Base-by-base conservation (phyloP, 2,113 vertebrate genomes). In the Perognathus longimembris region DNA sequence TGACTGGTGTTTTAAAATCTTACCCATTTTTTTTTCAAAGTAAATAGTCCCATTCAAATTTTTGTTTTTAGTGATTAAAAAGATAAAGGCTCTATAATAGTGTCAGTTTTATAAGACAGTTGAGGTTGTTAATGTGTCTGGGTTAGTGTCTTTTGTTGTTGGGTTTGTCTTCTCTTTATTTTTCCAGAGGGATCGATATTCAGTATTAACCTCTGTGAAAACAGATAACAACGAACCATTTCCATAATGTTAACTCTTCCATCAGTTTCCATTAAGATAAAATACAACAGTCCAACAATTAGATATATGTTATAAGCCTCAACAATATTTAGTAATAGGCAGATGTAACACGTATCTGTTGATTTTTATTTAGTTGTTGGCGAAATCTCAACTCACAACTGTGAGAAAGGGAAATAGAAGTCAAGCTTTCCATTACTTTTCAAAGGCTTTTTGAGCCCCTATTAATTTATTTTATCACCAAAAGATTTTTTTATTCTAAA, bases 1-100 rank as follows among this genome's bases (percentile, higher is more conserved):
- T 76, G 22, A 6, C 54, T 61, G 12, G 36, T 10, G 18, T 54
- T 78, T 95, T 87, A 85, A 89, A 78, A 84, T 79, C 24, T 21
- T 85, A 42, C 73, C 34, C 2, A 40, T 85, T 77, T 89, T 92
- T 89, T 84, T 73, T 88, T 21, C 5, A 28, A 70, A n/a, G 88
- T 84, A 88, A 80, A 85, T 40, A 67, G 12, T 63, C 6, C 4
- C 61, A 70, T 76, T 89, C 73, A 92, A 45, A 79, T 80, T 74
- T 88, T 90, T 32, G 59, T 76, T 92, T 91, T 91, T 77, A 76
- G 69, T 89, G 88, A 75, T 91, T 92, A 69, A 83, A 90, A 42
- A 7, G 76, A 67, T 87, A 8, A 87, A 5, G 76, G 1, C 75
- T 86, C 40, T 12, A 3, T 91, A 59, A 81, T 69, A 88, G 2